Evolutionary conservation across 2,888 invertebrate genomes (phyloP), one percentile per base, ranked within the genome.

Genomic region (Heliconius sara): DNA sequence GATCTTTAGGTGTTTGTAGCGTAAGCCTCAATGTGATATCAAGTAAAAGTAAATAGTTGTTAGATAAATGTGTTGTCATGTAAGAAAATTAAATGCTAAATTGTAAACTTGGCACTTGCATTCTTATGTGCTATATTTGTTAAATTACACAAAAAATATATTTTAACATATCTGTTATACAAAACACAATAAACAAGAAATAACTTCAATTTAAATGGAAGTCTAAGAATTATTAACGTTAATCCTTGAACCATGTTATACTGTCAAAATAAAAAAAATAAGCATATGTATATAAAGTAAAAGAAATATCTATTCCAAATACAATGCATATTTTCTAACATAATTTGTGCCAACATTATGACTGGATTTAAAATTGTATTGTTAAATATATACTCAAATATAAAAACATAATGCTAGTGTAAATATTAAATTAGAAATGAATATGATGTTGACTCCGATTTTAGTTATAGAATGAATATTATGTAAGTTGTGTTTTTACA

Each of bases 401-500:
- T 74, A 43, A 76, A 60, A 65, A 65, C 65, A 65, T 79, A 52
- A 52, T 52, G 70, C 76, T 65, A 76, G 70, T 79, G 47, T 76
- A 76, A 13, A 39, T 71, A 79, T 68, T 43, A 70, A 60, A 27
- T 68, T 66, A 47, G 27, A 76, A 70, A 65, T 79, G 67, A 71
- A n/a, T 47, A 78, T 90, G 90, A 91, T 60, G 73, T 73, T 73
- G 60, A 73, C 52, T 73, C 73, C 34, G n/a, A 91, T 91, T 85
- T 89, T 87, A 87, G 87, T 88, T 88, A 87, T 89, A 90, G 89
- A 85, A 86, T 87, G 84, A 86, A 88, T 82, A 83, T 89, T 90
- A 87, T 90, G 89, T 92, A 92, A 88, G 86, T 92, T 93, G 87
- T 91, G 93, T 92, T 93, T 94, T 92, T 94, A 93, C 90, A 93